A percentile compares a stretch with the other conserved stretches of the same genome.
Evolutionary conservation across 2,797 vertebrate species (phyloP).

Genomic region (Eutrigla gurnardus): DNA sequence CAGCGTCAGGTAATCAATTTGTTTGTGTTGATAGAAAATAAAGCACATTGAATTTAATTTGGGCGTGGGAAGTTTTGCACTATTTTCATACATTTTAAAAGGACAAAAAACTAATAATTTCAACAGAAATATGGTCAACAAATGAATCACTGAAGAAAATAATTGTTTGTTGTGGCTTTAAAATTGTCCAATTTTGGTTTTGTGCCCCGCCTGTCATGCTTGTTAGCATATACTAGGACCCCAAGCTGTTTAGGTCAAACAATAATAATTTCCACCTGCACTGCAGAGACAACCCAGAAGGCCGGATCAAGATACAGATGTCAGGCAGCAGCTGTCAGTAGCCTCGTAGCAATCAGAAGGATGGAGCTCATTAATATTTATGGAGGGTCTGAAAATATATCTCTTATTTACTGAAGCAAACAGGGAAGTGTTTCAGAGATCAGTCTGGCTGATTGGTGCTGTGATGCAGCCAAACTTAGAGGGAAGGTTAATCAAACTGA

Average conservation of each 20-base stretch:
- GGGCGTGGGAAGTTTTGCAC: not conserved
- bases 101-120: not conserved
- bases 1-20: not conserved
- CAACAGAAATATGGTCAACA: too few relatives aligned
- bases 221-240: conserved; percentile 8
- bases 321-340: conserved; percentile 59
- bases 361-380: conserved; percentile 67
- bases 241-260: conserved; percentile 35
- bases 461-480: conserved; percentile 22
- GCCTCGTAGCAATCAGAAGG: conserved; percentile 23
- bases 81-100: not conserved
- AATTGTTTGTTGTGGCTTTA: not conserved
- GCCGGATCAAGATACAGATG: conserved; percentile 49
- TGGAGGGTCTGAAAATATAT: conserved; percentile 28
- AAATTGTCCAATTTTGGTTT: not conserved
- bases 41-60: not conserved
- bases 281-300: conserved; percentile 24
- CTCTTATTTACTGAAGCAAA: conserved; percentile 60
- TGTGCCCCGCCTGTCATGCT: conserved; percentile 20
- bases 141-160: not conserved
- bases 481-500: conserved; percentile 41
- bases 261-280: conserved; percentile 24
- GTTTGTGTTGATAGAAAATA: not conserved
- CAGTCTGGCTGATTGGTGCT: conserved; percentile 44
- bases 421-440: conserved; percentile 21